Evolutionary conservation across 1,140 invertebrate species (phyloP).

Genomic region (Drosophila paulistorum): DNA sequence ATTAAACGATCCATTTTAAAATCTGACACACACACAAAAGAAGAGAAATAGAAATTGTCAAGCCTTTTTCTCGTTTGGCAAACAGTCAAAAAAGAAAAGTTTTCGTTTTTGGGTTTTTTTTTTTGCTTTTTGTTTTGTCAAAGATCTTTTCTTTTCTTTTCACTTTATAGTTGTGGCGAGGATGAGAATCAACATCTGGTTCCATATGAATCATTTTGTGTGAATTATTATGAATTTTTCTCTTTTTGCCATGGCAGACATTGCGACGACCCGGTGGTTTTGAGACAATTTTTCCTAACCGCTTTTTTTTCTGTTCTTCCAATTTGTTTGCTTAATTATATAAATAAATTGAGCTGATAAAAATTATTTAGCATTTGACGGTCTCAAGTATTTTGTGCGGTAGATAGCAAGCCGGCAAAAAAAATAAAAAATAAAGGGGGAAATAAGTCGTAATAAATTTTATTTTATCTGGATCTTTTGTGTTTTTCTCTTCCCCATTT

Average conservation of each 20-base stretch:
- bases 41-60: constrained; percentile 27
- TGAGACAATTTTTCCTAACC: constrained; percentile 22
- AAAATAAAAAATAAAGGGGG: not conserved
- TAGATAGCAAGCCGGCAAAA: constrained; percentile 10
- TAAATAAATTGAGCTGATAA: constrained; percentile 60
- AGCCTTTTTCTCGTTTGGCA: constrained; percentile 53
- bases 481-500: constrained; percentile 7
- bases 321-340: constrained; percentile 36
- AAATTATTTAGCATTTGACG: constrained; percentile 45
- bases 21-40: constrained; percentile 43
- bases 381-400: constrained; percentile 19
- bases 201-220: constrained; percentile 67
- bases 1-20: constrained; percentile 77
- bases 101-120: constrained; percentile 6
- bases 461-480: constrained; percentile 17
- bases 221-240: constrained; percentile 50
- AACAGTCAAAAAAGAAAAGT: constrained; percentile 67
- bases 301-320: constrained; percentile 27
- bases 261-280: constrained; percentile 63
- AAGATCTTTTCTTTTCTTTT: constrained; percentile 25
- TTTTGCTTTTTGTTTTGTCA: constrained; percentile 45
- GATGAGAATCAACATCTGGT: constrained; percentile 66
- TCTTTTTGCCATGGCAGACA: constrained; percentile 59
- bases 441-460: constrained; percentile 20
- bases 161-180: constrained; percentile 23